phyloP scores from a whole-genome alignment of 2,888 invertebrate species.

The Nemurella pictetii region DNA sequence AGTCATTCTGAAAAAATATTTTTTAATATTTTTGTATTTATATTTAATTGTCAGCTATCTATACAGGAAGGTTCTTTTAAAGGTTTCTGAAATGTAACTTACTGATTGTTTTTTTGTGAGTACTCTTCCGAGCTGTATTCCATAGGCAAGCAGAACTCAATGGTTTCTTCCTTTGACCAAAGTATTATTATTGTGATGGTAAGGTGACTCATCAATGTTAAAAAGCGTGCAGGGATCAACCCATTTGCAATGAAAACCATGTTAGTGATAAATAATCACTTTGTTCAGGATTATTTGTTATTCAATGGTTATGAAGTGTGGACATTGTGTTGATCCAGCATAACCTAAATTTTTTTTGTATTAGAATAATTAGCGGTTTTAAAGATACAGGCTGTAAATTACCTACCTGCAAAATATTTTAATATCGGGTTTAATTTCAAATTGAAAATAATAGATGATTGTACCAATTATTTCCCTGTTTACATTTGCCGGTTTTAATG shows the following conservation, averaged over 20 bases:
- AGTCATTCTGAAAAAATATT: slow-evolving; percentile 68
- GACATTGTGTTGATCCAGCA: too few species aligned
- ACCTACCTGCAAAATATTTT: too few species aligned
- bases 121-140: slow-evolving; percentile 52
- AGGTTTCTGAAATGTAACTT: slow-evolving; percentile 34
- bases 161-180: slow-evolving; percentile 63
- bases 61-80: background rate
- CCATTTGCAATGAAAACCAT: slow-evolving; percentile 46
- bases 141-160: slow-evolving; percentile 55
- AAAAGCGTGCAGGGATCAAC: slow-evolving; percentile 69
- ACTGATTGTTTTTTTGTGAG: slow-evolving; percentile 52
- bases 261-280: too few species aligned
- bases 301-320: too few species aligned
- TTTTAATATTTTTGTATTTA: slow-evolving; percentile 3
- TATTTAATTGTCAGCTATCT: background rate
- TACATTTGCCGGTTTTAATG: too few species aligned
- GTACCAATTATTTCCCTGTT: too few species aligned
- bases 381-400: too few species aligned
- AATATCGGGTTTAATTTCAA: too few species aligned
- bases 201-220: slow-evolving; percentile 70
- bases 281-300: too few species aligned
- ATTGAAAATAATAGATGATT: too few species aligned
- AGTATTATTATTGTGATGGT: slow-evolving; percentile 67
- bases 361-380: too few species aligned
- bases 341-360: too few species aligned